These are phyloP conservation scores for Mustela lutreola DNA, from an alignment of 2,113 vertebrate genomes.

Conservation along the genomic window DNA sequence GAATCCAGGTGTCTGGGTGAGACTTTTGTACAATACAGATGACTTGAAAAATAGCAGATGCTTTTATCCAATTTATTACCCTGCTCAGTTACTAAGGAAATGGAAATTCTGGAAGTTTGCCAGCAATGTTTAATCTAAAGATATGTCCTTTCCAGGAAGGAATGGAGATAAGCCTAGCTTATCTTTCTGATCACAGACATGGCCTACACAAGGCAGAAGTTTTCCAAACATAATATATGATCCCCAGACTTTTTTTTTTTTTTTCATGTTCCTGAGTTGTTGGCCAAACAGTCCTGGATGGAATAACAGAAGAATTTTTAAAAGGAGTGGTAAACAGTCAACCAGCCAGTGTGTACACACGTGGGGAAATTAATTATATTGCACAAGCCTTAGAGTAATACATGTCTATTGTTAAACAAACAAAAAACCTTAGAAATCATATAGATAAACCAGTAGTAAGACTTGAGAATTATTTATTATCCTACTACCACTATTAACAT, in stretches of 20 bases:
- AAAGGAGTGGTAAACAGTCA: not conserved
- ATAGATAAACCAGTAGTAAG: not conserved
- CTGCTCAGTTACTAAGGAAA: slow-evolving; percentile 53
- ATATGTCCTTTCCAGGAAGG: slow-evolving; percentile 52
- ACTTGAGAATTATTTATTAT: slow-evolving; percentile 32
- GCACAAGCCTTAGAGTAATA: not conserved
- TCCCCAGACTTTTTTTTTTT: slow-evolving; percentile 7
- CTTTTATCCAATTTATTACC: not conserved
- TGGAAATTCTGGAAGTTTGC: slow-evolving; percentile 17
- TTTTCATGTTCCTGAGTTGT: not conserved
- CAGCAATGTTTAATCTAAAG: slow-evolving; percentile 44
- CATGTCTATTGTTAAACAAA: slow-evolving; percentile 14
- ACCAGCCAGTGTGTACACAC: not conserved
- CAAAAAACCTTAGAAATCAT: not conserved
- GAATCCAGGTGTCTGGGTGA: not conserved
- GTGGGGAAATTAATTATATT: not conserved
- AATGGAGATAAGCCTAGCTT: not conserved
- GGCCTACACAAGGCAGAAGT: not conserved
- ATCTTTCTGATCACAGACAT: slow-evolving; percentile 19
- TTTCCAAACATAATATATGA: not conserved
- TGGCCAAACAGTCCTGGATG: not conserved
- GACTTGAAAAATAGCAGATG: slow-evolving; percentile 53
- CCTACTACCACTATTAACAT: slow-evolving; percentile 16
- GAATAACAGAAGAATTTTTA: slow-evolving; percentile 14
- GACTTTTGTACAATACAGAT: not conserved